phyloP scores from a whole-genome alignment of 2,888 invertebrate genomes.

The Byasa hedistus region DNA sequence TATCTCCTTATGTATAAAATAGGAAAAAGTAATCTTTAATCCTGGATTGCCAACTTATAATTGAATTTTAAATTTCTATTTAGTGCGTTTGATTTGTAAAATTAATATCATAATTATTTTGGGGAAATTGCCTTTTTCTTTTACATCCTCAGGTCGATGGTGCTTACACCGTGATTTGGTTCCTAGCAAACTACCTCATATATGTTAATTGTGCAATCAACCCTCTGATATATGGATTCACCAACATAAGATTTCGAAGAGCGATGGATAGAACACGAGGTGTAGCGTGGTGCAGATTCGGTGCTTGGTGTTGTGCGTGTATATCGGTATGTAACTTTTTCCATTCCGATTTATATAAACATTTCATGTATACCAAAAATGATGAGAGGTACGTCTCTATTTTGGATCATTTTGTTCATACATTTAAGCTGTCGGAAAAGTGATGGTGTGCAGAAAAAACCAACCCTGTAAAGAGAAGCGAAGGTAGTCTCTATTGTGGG shows the following conservation, averaged over 20 bases:
- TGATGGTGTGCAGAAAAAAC: too few relatives aligned
- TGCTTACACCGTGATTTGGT: conserved; percentile 82
- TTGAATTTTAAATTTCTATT: too few relatives aligned
- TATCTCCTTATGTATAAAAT: too few relatives aligned
- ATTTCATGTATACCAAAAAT: neutral
- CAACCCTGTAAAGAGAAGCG: too few relatives aligned
- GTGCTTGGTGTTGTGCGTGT: conserved; percentile 68
- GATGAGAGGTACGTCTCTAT: too few relatives aligned
- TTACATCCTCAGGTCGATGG: conserved; percentile 72
- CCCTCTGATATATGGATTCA: conserved; percentile 88
- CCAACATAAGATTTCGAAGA: conserved; percentile 83
- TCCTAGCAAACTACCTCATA: conserved; percentile 84
- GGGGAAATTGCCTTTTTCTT: neutral
- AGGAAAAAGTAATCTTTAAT: too few relatives aligned
- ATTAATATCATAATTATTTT: neutral
- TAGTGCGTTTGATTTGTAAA: neutral
- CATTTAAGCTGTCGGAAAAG: too few relatives aligned
- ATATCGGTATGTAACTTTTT: conserved; percentile 43
- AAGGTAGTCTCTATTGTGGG: too few relatives aligned
- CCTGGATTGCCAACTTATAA: too few relatives aligned
- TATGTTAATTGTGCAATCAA: conserved; percentile 87
- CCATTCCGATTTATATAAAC: neutral
- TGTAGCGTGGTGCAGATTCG: conserved; percentile 68
- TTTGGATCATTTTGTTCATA: too few relatives aligned
- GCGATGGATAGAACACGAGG: conserved; percentile 81